Base-by-base conservation (phyloP, 2,888 invertebrate species). In the Athrips mouffetella region DNA sequence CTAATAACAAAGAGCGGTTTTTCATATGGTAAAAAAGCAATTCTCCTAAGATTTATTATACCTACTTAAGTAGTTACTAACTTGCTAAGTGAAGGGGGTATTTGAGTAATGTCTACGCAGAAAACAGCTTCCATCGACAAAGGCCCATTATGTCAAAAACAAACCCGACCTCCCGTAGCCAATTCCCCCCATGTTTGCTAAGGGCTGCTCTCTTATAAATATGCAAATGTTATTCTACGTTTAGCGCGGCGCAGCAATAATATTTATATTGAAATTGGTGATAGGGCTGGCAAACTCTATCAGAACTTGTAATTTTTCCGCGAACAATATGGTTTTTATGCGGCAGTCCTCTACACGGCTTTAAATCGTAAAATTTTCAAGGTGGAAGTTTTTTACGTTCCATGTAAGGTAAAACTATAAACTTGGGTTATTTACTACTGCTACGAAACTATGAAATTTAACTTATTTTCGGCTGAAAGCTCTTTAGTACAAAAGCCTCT, bases 171-270 rank as follows among this genome's bases (percentile, higher is more conserved):
- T 58, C 65, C 65, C 63, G 64, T 65, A 75, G 72, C 74, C 79
- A 76, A 78, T 77, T 76, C 78, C 72, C 73, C 73, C 70, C 73
- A 76, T 83, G 79, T 85, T 85, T 80, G 80, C 78, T 63, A 66
- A 82, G 85, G 81, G 80, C 73, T 76, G 71, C 70, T 77, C 73
- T 75, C 80, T 78, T 83, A 84, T 87, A 86, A 85, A 86, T 86
- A 87, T 87, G 86, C 81, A 85, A 86, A 87, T 82, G 71, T 76
- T 82, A 82, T 80, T 77, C 75, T 74, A 75, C 78, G 78, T 83
- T 85, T 80, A 82, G 76, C 77, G 72, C 71, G 69, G 64, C 71
- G 68, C 70, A 81, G 80, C 83, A 85, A 84, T 83, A 84, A 85
- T 82, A 83, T 85, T 83, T 80, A 81, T 85, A 82, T 77, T 78